Evolutionary conservation across 2,797 vertebrate species (phyloP), one percentile per base, ranked within the genome.

Genomic region (Tangara arthus): DNA sequence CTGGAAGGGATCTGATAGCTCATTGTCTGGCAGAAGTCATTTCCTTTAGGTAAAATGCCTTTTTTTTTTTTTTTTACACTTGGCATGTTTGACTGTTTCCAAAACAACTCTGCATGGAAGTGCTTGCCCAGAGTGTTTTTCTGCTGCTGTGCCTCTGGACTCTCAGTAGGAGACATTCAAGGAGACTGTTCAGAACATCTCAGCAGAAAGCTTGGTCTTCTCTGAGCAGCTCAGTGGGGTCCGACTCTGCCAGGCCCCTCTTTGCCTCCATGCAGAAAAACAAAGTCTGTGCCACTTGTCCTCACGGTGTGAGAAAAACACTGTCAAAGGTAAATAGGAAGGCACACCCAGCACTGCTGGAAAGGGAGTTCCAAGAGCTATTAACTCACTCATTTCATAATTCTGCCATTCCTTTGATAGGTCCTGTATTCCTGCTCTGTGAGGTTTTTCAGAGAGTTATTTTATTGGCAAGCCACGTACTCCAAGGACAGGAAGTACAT

Each of bases 21-120:
- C 11, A 8, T 88, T 94, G 57, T 92, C 83, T 86, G 93, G 89
- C 83, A 83, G 70, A 64, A 95, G 34, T 52, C 0, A 85, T 60
- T 96, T 94, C 83, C 92, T 89, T 70, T 95, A 96, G 96, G 95
- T 96, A 88, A 96, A 97, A 92, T 82, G 88, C 64, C 2, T 39
- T 39, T 39, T 56, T n/a, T 50, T 39, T 27, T 65, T 46, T 46
- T 50, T 78, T 88, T 68, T 28, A 44, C 13, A 21, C 41, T 55
- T 95, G 85, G 94, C 85, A 50, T 63, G 52, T 82, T 53, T 15
- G 4, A 55, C 49, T 15, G 50, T 90, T 81, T 92, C 96, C 34
- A 64, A 96, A 87, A 95, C 79, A 93, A 49, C 65, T 70, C 65
- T 34, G 39, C 30, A 44, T 80, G 57, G 68, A 90, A 95, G 53